Evolutionary conservation across 2,113 vertebrate species (phyloP).

Genomic region (Propithecus coquereli): DNA sequence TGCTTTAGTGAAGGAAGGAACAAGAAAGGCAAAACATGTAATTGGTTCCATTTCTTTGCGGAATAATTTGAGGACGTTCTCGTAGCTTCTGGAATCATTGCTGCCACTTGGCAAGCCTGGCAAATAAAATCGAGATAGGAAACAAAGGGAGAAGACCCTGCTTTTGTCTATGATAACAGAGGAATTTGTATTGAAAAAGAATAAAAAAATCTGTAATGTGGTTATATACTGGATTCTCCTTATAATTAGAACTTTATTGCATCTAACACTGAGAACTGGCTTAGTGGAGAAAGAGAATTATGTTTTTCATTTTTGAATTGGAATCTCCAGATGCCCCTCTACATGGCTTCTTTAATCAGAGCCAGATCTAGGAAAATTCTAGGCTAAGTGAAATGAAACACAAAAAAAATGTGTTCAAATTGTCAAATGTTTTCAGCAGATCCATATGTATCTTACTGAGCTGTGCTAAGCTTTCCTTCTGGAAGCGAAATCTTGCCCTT

Average conservation of each 20-base stretch:
- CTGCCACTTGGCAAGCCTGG: not conserved
- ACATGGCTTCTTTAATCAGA: constrained; percentile 14
- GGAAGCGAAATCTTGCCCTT: constrained; percentile 7
- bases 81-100: not conserved
- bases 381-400: constrained; percentile 48
- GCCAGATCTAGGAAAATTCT: constrained; percentile 48
- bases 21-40: not conserved
- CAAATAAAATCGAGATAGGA: not conserved
- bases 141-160: not conserved
- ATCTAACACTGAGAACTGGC: constrained; percentile 13
- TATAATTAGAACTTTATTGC: constrained; percentile 32
- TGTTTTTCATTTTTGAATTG: constrained; percentile 16
- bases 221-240: constrained; percentile 32
- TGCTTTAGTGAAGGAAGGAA: not conserved
- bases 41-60: not conserved
- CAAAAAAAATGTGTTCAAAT: constrained; percentile 20
- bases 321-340: constrained; percentile 43
- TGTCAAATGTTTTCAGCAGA: constrained; percentile 49
- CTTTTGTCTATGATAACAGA: not conserved
- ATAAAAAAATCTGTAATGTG: not conserved
- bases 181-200: not conserved
- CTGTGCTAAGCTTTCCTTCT: not conserved
- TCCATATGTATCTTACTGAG: constrained; percentile 30
- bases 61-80: not conserved
- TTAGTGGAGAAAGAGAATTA: constrained; percentile 46